Base-by-base conservation (phyloP, 2,888 invertebrate genomes). In the Gari tellinella region DNA sequence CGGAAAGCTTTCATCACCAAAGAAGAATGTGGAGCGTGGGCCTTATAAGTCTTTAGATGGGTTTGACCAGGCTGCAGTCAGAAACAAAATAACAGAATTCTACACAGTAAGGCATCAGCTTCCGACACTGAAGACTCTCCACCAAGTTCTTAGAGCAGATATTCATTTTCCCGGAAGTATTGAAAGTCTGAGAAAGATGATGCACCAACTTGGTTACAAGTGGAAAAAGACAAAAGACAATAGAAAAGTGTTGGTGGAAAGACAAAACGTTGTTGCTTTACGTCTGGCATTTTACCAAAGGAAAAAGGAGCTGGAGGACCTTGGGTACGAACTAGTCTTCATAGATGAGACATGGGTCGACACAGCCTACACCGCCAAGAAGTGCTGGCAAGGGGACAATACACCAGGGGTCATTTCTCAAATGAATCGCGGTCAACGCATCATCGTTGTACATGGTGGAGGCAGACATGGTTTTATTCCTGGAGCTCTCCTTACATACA, bases 331-430 rank as follows among this genome's bases (percentile, higher is more conserved):
- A 14, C 23, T 74, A 15, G 57, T 74, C 0, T 68, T 57, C 45
- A 46, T 70, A 0, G 69, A 66, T 31, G 66, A 75, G 38, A 68
- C n/a, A n/a, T n/a, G n/a, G n/a, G n/a, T n/a, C n/a, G n/a, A n/a
- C n/a, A n/a, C n/a, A n/a, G n/a, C n/a, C 62, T 0, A 57, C 41
- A 49, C 48, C 1, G 37, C 43, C 1, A 49, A 65, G 12, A 8
- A 21, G 37, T 75, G 75, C 25, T 62, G 66, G 65, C 66, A 75
- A 31, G 43, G 37, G 15, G 17, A 31, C 8, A 19, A 25, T 5
- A 49, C 41, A 25, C 17, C 23, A 25, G 57, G 62, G 15, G 41
- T 62, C 4, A 25, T 19, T 3, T 8, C 19, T 0, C 62, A 66
- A 4, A 19, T 45, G 14, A 62, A 46, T 19, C 19, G 37, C 10